A percentile compares a stretch with the other conserved stretches of the same genome.
These are phyloP conservation scores for Heterodera schachtii DNA, from an alignment of 1,140 invertebrate genomes.

Conservation along the genomic window DNA sequence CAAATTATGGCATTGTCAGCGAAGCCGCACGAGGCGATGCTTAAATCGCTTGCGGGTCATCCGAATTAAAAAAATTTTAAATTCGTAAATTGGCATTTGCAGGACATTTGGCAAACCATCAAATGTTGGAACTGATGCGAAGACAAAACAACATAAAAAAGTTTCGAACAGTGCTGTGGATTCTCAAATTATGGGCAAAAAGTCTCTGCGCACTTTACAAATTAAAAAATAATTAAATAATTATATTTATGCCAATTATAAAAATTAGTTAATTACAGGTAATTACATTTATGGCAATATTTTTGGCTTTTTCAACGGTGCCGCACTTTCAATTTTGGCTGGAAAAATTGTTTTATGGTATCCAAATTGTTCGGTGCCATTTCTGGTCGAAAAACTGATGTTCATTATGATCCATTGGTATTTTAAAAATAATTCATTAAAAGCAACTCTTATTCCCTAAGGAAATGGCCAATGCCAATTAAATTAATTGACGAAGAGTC, in stretches of 20 bases:
- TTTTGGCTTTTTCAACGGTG: slow-evolving; percentile 14
- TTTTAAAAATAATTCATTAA: slow-evolving; percentile 3
- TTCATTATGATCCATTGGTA: slow-evolving; percentile 3
- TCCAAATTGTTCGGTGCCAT: slow-evolving; percentile 9
- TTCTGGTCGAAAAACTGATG: slow-evolving; percentile 14
- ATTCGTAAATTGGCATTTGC: not conserved
- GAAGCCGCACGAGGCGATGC: not conserved
- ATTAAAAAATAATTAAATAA: too few species aligned
- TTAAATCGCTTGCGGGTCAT: not conserved
- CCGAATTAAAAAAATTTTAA: not conserved
- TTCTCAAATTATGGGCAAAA: not conserved
- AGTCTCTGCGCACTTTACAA: not conserved
- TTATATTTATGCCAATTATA: too few species aligned
- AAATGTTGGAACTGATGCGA: not conserved
- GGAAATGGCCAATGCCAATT: not conserved
- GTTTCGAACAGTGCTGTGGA: not conserved
- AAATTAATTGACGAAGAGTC: not conserved
- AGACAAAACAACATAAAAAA: not conserved
- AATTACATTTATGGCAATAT: slow-evolving; percentile 14
- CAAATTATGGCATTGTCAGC: not conserved
- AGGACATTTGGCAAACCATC: not conserved
- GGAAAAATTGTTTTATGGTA: slow-evolving; percentile 14
- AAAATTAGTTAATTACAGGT: not conserved
- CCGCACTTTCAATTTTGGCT: slow-evolving; percentile 6
- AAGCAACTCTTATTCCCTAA: not conserved